A percentile compares a stretch with the other conserved stretches of the same genome.
Evolutionary conservation across 2,113 vertebrate genomes (phyloP).

Genomic region (Cryptomyrus ogoouensis): DNA sequence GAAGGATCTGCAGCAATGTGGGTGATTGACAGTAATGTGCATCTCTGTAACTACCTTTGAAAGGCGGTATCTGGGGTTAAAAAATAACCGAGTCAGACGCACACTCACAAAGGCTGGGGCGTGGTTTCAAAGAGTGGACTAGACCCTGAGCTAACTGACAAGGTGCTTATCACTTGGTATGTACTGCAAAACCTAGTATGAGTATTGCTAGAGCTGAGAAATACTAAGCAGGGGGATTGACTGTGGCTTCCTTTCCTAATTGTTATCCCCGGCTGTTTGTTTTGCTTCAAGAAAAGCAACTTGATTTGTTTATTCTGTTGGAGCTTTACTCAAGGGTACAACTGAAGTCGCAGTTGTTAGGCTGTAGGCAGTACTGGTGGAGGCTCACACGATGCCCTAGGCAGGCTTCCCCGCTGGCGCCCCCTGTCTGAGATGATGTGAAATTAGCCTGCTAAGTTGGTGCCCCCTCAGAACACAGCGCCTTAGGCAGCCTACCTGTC

Average conservation of each 20-base stretch:
- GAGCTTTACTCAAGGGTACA: not conserved
- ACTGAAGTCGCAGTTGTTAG: not conserved
- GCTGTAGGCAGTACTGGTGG: not conserved
- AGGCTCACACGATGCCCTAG: not conserved
- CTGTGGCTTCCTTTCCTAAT: not conserved
- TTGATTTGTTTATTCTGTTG: not conserved
- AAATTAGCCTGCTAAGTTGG: not conserved
- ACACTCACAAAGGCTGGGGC: not conserved
- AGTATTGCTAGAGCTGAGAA: not conserved
- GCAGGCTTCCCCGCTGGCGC: not conserved
- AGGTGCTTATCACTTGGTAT: not conserved
- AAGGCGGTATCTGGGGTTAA: constrained; percentile 6
- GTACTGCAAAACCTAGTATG: not conserved
- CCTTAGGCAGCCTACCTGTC: not conserved
- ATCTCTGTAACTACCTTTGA: not conserved
- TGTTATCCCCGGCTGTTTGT: not conserved
- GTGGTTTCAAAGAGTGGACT: not conserved
- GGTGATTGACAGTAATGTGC: not conserved
- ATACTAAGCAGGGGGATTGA: not conserved
- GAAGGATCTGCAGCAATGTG: not conserved
- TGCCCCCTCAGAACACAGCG: not conserved
- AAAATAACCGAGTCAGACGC: not conserved
- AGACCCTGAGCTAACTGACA: not conserved
- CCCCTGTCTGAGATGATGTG: not conserved
- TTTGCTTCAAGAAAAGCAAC: not conserved